Base-by-base conservation (phyloP, 2,888 invertebrate genomes). In the Hirtodrosophila trivittata region DNA sequence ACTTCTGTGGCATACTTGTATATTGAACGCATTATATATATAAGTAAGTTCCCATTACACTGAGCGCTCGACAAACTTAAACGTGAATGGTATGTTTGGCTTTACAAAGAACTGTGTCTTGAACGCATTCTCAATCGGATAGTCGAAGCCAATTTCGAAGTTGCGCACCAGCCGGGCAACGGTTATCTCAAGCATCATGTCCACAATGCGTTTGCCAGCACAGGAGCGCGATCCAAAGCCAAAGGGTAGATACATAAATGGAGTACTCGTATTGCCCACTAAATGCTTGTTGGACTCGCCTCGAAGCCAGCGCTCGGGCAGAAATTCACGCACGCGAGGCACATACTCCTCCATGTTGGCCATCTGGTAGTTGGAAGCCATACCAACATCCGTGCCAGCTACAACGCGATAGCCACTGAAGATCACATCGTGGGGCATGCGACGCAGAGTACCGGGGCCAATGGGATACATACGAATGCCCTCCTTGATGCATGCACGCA, bases 401-500 rank as follows among this genome's bases (percentile, higher is more conserved):
- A 94, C 93, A 72, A 95, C 91, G 46, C 89, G 89, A 83, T 94
- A 95, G 3, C 93, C 94, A 39, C 92, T 91, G 0, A 95, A 77
- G n/a, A 93, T 92, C 26, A 93, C 91, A 69, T 94, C 93, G 45
- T 92, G 91, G 0, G 91, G 91, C 66, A 93, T 90, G 50, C 90
- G 89, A 66, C 95, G 92, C 7, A 92, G 80, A 52, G 93, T 93
- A 0, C 93, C 94, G 1, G 92, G 89, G 0, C 92, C 92, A 0
- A 94, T 92, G 0, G 94, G 94, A 80, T 92, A 91, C 30, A 94
- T 58, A 72, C 95, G 92, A 49, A 95, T 89, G 0, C 94, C 92
- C 88, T 96, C 95, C 86, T 95, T 96, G 35, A 96, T 92, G 82
- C 94, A 95, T 0, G 95, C 95, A 63, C 92, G 93, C n/a, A 96